Evolutionary conservation across 2,113 vertebrate genomes (phyloP), one percentile per base, ranked within the genome.

Genomic region (Montifringilla adamsi): DNA sequence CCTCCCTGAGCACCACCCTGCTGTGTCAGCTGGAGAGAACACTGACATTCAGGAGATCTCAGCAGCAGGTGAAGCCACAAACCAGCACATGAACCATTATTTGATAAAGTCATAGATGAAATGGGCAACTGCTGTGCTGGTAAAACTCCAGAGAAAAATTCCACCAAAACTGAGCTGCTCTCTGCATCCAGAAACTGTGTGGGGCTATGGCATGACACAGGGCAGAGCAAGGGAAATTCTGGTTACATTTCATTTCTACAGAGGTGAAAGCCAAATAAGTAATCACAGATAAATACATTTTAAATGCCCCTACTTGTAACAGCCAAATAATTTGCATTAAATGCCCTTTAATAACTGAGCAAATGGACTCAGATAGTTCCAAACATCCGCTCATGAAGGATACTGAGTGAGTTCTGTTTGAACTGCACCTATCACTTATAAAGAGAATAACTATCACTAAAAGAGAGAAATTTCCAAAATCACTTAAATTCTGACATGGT

Each of bases 51-150:
- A 74, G n/a, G 31, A 30, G 20, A 2, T 66, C 26, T 14, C 20
- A 96, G 89, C 94, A 69, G 11, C n/a, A 47, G 56, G 67, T 66
- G 72, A 87, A 92, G 83, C 28, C 59, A 88, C 31, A 73, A 88
- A 64, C 14, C 56, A 37, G 20, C 12, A 30, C 13, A 8, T 0
- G 2, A 74, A 41, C 30, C 7, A 31, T 37, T 27, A 26, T 28
- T 50, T 11, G 2, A 39, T 14, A 15, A 94, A 95, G 89, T 39
- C 79, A 94, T 2, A 50, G 33, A 56, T 55, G 13, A 76, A 87
- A 33, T 11, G 24, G 64, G 49, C 6, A 44, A 67, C 44, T 52
- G 28, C 52, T 39, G 8, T 15, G 52, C 43, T 75, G 46, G 55
- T 13, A 37, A 41, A 79, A 43, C 49, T 35, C 41, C 10, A 7